Conservation (phyloP, 2,113 vertebrate genomes). For the Phrynosoma blainvillii region DNA sequence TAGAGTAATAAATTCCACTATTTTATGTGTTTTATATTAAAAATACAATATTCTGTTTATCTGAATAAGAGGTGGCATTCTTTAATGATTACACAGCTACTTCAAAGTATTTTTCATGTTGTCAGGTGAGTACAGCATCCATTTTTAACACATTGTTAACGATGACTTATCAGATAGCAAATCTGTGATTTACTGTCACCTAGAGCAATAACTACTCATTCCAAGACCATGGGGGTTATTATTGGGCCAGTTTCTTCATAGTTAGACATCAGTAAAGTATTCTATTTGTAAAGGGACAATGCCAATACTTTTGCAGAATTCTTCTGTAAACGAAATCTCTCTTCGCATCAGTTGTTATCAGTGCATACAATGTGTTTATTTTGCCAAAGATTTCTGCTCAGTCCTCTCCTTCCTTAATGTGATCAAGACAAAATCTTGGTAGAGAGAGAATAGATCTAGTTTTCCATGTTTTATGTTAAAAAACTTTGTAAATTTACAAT, state of each 20-base stretch:
- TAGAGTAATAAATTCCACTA: background rate
- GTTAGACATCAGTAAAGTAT: background rate
- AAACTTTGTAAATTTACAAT: background rate
- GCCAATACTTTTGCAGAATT: background rate
- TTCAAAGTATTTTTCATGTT: background rate
- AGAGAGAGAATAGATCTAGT: background rate
- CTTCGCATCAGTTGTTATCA: background rate
- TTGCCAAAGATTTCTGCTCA: no score
- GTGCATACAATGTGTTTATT: background rate
- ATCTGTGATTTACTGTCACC: background rate
- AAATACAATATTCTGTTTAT: background rate
- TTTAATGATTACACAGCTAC: background rate
- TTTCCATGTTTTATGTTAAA: background rate
- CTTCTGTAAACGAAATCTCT: background rate
- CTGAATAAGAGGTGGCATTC: background rate
- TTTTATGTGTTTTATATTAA: background rate
- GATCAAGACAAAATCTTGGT: background rate
- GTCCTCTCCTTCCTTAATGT: background rate
- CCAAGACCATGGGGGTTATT: background rate
- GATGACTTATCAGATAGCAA: background rate
- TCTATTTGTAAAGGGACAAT: background rate
- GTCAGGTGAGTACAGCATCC: background rate
- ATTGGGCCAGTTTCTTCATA: background rate
- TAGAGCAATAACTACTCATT: background rate
- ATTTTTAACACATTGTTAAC: slow-evolving; percentile 1